phyloP scores from a whole-genome alignment of 2,888 invertebrate genomes.

The Sepiola atlantica region DNA sequence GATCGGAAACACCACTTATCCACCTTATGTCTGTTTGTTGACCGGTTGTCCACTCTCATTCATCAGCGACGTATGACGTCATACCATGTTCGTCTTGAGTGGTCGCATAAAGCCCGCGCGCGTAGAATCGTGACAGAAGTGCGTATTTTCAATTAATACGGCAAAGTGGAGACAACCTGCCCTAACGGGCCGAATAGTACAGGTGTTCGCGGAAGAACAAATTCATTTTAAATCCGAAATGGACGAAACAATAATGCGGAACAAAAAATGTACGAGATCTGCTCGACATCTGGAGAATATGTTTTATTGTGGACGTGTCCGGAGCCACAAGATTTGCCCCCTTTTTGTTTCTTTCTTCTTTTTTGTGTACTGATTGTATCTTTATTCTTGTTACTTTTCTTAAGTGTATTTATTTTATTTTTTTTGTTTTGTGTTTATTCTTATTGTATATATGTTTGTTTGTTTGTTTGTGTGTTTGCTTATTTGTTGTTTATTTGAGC shows the following conservation, averaged over 20 bases:
- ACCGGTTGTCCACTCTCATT: not conserved
- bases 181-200: not conserved
- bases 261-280: not conserved
- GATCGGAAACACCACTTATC: not conserved
- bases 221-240: not conserved
- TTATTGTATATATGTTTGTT: no score
- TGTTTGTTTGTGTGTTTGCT: not conserved
- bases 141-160: not conserved
- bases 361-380: not conserved
- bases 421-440: no score
- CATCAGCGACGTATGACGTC: slow-evolving; percentile 1
- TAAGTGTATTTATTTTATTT: not conserved
- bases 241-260: not conserved
- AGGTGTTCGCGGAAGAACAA: not conserved
- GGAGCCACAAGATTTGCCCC: not conserved
- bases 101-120: not conserved
- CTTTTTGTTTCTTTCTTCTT: not conserved
- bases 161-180: not conserved
- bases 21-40: not conserved
- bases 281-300: not conserved
- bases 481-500: not conserved
- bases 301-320: not conserved
- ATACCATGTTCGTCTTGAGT: not conserved
- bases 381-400: not conserved
- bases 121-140: not conserved